Evolutionary conservation across 2,888 invertebrate species (phyloP).

Genomic region (Synergus gifuensis): DNA sequence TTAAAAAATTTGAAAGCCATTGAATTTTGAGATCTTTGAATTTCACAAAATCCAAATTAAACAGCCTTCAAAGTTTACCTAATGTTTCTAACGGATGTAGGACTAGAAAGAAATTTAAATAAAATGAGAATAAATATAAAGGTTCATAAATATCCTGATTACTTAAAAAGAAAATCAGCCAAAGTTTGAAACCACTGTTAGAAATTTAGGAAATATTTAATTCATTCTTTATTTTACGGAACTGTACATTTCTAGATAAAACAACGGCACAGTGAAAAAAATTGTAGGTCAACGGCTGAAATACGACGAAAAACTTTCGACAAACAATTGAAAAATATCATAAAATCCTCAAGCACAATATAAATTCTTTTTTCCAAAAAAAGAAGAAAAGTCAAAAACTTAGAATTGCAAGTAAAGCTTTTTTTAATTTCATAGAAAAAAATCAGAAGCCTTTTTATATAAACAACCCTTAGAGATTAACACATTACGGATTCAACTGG

Average conservation of each 20-base stretch:
- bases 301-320: slow-evolving; percentile 18
- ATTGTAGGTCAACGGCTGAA: slow-evolving; percentile 34
- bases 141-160: slow-evolving; percentile 18
- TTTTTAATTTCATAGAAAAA: slow-evolving; percentile 4
- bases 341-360: slow-evolving; percentile 28
- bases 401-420: slow-evolving; percentile 27
- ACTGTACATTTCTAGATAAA: slow-evolving; percentile 41
- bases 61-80: neutral
- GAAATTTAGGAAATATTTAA: slow-evolving; percentile 39
- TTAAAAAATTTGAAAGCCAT: too few species aligned
- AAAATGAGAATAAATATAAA: neutral
- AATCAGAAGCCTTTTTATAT: slow-evolving; percentile 25
- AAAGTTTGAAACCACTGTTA: neutral
- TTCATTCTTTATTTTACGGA: slow-evolving; percentile 41
- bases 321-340: slow-evolving; percentile 33
- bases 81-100: neutral
- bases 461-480: slow-evolving; percentile 35
- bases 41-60: too few species aligned
- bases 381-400: slow-evolving; percentile 18
- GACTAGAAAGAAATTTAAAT: neutral
- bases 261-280: slow-evolving; percentile 32
- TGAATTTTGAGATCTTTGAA: too few species aligned
- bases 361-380: slow-evolving; percentile 19
- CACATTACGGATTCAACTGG: slow-evolving; percentile 6
- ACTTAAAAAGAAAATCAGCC: slow-evolving; percentile 19